A percentile compares a stretch with the other conserved stretches of the same genome.
Evolutionary conservation across 2,888 invertebrate genomes (phyloP).

Genomic region (Erannis defoliaria): DNA sequence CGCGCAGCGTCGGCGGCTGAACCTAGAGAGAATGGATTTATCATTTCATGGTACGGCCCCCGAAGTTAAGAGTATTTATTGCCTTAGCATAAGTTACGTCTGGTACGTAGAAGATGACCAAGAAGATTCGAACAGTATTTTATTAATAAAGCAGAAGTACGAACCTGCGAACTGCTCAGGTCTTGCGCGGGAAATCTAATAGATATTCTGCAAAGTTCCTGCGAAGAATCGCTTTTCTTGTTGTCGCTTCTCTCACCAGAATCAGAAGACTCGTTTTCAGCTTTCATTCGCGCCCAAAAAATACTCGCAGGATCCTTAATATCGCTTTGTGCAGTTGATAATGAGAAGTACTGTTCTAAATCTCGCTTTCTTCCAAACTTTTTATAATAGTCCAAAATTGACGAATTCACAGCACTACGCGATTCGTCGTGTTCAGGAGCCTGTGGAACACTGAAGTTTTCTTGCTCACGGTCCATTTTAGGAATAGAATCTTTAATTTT

Average conservation of each 20-base stretch:
- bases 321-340: conserved; percentile 78
- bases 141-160: background rate
- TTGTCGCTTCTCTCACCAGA: conserved; percentile 63
- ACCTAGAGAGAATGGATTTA: too few relatives aligned
- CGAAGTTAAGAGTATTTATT: too few relatives aligned
- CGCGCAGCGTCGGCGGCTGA: too few relatives aligned
- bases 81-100: background rate
- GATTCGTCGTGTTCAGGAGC: conserved; percentile 50
- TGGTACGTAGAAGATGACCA: background rate
- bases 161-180: conserved; percentile 67
- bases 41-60: too few relatives aligned
- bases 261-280: conserved; percentile 74
- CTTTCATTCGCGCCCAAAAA: conserved; percentile 81
- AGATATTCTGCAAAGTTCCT: conserved; percentile 78
- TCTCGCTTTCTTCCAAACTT: conserved; percentile 89
- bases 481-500: background rate
- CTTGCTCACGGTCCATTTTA: conserved; percentile 69
- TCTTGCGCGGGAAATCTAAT: conserved; percentile 75
- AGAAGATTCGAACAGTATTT: background rate
- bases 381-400: conserved; percentile 89
- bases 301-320: conserved; percentile 71
- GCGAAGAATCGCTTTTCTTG: conserved; percentile 69
- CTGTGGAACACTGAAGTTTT: conserved; percentile 38
- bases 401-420: conserved; percentile 70
- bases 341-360: conserved; percentile 89